Base-by-base conservation (phyloP, 2,797 vertebrate species). In the Balearica regulorum region DNA sequence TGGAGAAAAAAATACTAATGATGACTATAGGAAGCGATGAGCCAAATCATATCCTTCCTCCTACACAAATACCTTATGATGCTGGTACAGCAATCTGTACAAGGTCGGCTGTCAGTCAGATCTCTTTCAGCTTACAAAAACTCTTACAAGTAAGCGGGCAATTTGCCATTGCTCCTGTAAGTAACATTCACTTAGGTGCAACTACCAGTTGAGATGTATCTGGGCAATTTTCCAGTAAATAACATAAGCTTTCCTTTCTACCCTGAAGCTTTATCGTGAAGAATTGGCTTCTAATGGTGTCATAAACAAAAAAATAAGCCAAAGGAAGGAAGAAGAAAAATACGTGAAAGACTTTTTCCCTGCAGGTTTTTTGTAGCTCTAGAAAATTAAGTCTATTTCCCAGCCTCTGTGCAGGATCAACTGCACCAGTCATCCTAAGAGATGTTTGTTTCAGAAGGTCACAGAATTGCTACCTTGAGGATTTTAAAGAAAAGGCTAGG, bases 191-290 rank as follows among this genome's bases (percentile, higher is more conserved):
- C 79, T 81, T 83, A 78, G 79, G 75, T 80, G 44, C n/a, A 91
- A 35, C 64, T 64, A 93, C 29, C 53, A 83, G 43, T 61, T 71
- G 72, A 92, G 71, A 94, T 75, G 35, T 49, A 93, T 55, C 79
- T 90, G 72, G 92, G 93, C 82, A 89, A 41, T 48, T 62, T 92
- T 94, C 86, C 94, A 96, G 62, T 26, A 81, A 33, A 57, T 78
- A 89, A 72, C 62, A 58, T 55, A 83, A 91, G 66, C 66, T 62
- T 93, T 84, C 39, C 51, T 87, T 86, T 96, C 51, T 33, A 53
- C 24, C 46, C 51, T 2, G 5, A 93, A 95, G 58, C 39, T 87
- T 77, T 84, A 75, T 41, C 2, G 0, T 64, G 54, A 89, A 86
- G 54, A 93, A 82, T 3, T 88, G 62, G 58, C 43, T 79, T 84